Percentiles rank a stretch among this genome's conserved stretches.
phyloP scores from a whole-genome alignment of 2,888 invertebrate species.

The Heteropelma amictum region DNA sequence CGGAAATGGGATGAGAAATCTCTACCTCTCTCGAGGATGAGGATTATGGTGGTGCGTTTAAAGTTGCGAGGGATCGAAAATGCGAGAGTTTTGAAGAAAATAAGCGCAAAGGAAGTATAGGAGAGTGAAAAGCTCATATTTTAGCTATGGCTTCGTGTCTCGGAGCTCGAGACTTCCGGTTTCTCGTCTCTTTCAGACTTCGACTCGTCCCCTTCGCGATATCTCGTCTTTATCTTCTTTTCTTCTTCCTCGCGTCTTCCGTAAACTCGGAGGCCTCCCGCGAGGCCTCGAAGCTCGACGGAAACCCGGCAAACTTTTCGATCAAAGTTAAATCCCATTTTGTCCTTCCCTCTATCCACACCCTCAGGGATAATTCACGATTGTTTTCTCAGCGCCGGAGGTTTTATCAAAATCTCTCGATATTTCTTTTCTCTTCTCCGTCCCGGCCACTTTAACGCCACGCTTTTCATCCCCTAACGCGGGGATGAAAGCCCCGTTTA shows the following conservation, averaged over 20 bases:
- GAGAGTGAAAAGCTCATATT: conserved; percentile 9
- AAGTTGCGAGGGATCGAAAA: conserved; percentile 4
- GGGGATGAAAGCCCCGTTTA: no score
- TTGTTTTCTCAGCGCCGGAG: conserved; percentile 4
- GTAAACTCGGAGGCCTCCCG: background rate
- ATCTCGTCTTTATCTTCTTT: background rate
- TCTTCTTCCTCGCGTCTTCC: background rate
- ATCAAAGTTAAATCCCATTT: conserved; percentile 36
- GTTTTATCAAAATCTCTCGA: background rate
- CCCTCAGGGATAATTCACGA: conserved; percentile 14
- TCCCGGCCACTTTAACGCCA: no score
- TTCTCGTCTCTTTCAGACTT: conserved; percentile 38
- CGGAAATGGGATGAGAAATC: conserved; percentile 10
- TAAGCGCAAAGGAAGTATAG: background rate
- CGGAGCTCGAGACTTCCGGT: conserved; percentile 39
- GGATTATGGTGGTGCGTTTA: background rate
- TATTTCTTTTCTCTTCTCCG: background rate
- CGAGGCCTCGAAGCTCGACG: no score
- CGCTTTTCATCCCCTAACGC: no score
- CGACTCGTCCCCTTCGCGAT: background rate
- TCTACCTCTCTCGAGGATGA: no score
- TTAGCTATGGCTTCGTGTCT: conserved; percentile 12
- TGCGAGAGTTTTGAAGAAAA: background rate
- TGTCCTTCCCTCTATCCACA: background rate
- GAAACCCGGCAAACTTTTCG: conserved; percentile 39